Evolutionary conservation across 2,113 vertebrate species (phyloP).

Genomic region (Melanocharis versteri): DNA sequence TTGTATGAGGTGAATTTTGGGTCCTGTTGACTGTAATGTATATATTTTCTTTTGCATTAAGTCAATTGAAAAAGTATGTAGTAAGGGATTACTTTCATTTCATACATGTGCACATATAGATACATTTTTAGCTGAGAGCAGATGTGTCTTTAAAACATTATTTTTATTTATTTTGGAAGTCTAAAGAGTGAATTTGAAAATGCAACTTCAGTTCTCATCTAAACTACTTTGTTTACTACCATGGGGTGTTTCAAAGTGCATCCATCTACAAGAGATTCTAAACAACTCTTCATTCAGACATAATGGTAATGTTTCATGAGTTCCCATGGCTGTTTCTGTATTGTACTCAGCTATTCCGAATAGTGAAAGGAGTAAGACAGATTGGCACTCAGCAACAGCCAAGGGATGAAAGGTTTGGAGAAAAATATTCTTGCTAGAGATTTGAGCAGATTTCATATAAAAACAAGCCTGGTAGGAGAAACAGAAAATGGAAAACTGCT

Average conservation of each 20-base stretch:
- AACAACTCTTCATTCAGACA: neutral
- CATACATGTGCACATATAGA: neutral
- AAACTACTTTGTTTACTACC: neutral
- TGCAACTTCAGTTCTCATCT: neutral
- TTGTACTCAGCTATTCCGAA: neutral
- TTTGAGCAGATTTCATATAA: neutral
- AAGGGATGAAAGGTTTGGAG: neutral
- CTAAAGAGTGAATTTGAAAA: neutral
- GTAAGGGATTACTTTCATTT: neutral
- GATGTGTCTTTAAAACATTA: neutral
- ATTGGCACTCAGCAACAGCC: neutral
- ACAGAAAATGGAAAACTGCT: neutral
- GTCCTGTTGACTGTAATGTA: neutral
- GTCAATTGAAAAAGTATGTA: neutral
- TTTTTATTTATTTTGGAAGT: neutral
- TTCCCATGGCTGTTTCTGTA: neutral
- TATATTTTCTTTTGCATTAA: neutral
- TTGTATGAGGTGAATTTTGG: neutral
- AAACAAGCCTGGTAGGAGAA: neutral
- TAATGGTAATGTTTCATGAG: neutral
- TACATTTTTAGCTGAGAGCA: neutral
- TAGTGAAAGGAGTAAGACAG: neutral
- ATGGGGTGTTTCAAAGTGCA: neutral
- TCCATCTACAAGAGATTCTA: neutral
- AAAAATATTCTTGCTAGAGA: neutral